Base-by-base conservation (phyloP, 2,797 vertebrate species). In the Cyclura pinguis region DNA sequence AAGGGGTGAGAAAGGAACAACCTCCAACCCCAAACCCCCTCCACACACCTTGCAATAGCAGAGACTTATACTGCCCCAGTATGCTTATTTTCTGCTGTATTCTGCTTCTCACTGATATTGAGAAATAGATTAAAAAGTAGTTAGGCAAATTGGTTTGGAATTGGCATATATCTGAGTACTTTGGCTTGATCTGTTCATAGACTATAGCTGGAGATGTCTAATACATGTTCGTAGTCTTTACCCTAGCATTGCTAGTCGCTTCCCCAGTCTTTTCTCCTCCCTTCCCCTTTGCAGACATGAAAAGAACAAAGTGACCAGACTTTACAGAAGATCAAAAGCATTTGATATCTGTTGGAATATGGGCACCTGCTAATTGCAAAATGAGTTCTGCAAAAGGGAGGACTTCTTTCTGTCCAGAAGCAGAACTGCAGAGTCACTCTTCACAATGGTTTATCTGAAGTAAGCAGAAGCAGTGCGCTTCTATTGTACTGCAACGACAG, bases 371-470 rank as follows among this genome's bases (percentile, higher is more conserved):
- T 77, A 52, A 59, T 57, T 89, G 88, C 20, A 80, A 88, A 90
- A 87, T 32, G 72, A 88, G 16, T 90, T 52, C 6, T 67, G 62
- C 78, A 80, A 47, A 88, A 64, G 24, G 35, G 42, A 64, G 73
- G 13, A 78, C 59, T 90, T 38, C n/a, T 42, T 80, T 88, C 38
- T 82, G 32, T 24, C 69, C 57, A 84, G 57, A 84, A 87, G 64
- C 9, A 59, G 84, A 91, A 67, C 35, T 35, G 57, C 18, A 55
- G 22, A 78, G n/a, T 52, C 3, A 38, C 42, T 67, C 16, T 84
- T 74, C 52, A 84, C 20, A 38, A 47, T 42, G 67, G 73, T 69
- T 52, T 83, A 7, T n/a, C 6, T 47, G 55, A 81, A 93, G 32
- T 74, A 24, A 74, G 73, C 50, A 52, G 90, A 78, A 90, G 74